Evolutionary conservation across 1,140 invertebrate genomes (phyloP), one percentile per base, ranked within the genome.

Genomic region (Pogonomyrmex barbatus): DNA sequence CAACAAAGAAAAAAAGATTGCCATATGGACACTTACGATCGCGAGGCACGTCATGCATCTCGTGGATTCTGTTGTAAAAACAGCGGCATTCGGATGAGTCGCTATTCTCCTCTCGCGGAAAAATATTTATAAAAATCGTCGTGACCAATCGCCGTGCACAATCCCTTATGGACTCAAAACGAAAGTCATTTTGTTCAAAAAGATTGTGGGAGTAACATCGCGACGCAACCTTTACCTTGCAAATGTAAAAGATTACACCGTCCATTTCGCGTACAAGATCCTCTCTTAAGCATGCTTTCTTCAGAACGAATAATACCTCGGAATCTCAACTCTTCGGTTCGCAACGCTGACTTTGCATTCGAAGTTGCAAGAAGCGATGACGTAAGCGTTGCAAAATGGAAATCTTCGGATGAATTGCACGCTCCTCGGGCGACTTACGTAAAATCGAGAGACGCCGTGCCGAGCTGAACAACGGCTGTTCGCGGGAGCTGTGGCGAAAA

Each of bases 401-500:
- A 58, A 83, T 83, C 42, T 54, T 47, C 54, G 2, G 63, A 24
- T 71, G 65, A 81, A 71, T 81, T 70, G 33, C 24, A 50, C 24
- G 65, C 24, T 42, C 3, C 42, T 60, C 56, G 30, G 9, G 42
- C 4, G 39, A 45, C 47, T 83, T 83, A 62, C 56, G 68, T 50
- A 83, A 83, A 45, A 56, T 50, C 58, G 33, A 14, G 33, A 14
- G 42, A 8, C n/a, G 30, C 39, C 4, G 50, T n/a, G 4, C 17
- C 62, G 60, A 82, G 47, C 10, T n/a, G n/a, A 39, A 65, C 76
- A 50, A 60, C 75, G 39, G 17, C 56, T 17, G 87, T 54, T 24
- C 24, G 81, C 76, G 10, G 86, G 81, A 83, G 88, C 65, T 47
- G 24, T 24, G 81, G 54, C 86, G 82, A 91, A 88, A 91, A 91